Base-by-base conservation (phyloP, 2,888 invertebrate species). In the Torymus texanus region DNA sequence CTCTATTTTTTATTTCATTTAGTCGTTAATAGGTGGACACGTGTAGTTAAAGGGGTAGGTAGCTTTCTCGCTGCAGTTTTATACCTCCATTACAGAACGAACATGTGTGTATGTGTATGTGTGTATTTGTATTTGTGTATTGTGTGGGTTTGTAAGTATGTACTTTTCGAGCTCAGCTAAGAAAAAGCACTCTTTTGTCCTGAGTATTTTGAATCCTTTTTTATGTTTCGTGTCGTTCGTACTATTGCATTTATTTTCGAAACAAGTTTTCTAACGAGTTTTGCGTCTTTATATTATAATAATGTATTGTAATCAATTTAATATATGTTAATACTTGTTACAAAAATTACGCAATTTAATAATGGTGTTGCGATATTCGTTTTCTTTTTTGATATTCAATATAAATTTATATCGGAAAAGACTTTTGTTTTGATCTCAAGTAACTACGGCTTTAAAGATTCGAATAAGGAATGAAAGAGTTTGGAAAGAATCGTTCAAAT, bases 11-110 rank as follows among this genome's bases (percentile, higher is more conserved):
- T 41, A 41, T 67, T 61, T 41, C 10, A 41, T 67, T 61, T 62
- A 62, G 59, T 55, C 62, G 41, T 62, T 67, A 41, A 41, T 41
- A 59, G 51, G 58, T 66, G 66, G 66, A 75, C 56, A 63, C 66
- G 51, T 66, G 50, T 50, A 18, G 58, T 66, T 66, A 29, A 55
- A 10, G n/a, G 13, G n/a, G n/a, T n/a, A n/a, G n/a, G 14, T 58
- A 41, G 41, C 21, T 74, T 12, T 24, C 29, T 59, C 41, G 3
- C 12, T 63, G 55, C 29, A 56, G 41, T 18, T 72, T 5, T 50
- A 21, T 61, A 62, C 58, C 50, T 75, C 62, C 68, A 62, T 18
- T 51, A 29, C 56, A 68, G 75, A 56, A 75, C 68, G 62, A 75
- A 62, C 62, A 55, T 68, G 29, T 41, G 51, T 58, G 8, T 41